Conservation (phyloP, 2,888 invertebrate genomes). For the Aphidius colemani region DNA sequence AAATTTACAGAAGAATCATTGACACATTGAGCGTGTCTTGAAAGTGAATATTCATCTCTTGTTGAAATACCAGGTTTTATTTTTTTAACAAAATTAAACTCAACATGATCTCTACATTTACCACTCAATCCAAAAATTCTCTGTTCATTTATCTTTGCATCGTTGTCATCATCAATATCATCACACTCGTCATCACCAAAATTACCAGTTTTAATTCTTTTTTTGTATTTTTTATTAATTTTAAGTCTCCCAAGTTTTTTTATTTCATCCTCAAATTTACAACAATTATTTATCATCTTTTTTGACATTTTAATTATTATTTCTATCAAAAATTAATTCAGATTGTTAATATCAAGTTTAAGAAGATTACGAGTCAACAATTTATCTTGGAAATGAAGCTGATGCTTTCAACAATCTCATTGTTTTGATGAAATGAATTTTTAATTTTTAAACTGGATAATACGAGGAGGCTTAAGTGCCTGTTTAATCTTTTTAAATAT, state of each 20-base stretch:
- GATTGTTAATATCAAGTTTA: neutral
- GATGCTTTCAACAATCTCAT: neutral
- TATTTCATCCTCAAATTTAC: slow-evolving; percentile 24
- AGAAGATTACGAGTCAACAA: slow-evolving; percentile 10
- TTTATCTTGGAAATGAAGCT: slow-evolving; percentile 13
- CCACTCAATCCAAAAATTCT: slow-evolving; percentile 3
- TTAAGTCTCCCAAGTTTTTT: neutral
- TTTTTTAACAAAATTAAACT: slow-evolving; percentile 31
- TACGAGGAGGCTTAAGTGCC: slow-evolving; percentile 7
- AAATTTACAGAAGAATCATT: neutral
- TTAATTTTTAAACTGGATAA: slow-evolving; percentile 12
- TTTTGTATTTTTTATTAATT: slow-evolving; percentile 15
- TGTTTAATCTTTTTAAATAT: slow-evolving; percentile 23
- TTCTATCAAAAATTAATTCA: neutral
- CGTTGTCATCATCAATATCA: slow-evolving; percentile 10
- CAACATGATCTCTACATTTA: slow-evolving; percentile 17
- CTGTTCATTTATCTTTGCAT: slow-evolving; percentile 15
- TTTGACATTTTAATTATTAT: neutral
- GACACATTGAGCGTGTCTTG: slow-evolving; percentile 32
- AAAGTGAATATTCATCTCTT: slow-evolving; percentile 34
- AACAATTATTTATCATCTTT: slow-evolving; percentile 28
- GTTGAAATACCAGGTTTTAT: slow-evolving; percentile 42
- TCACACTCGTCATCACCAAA: slow-evolving; percentile 22
- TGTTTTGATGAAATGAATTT: too few species aligned
- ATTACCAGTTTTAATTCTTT: slow-evolving; percentile 19